A percentile compares a stretch with the other conserved stretches of the same genome.
Evolutionary conservation across 2,113 vertebrate genomes (phyloP).

Genomic region (Rhegmatorhina hoffmannsi): DNA sequence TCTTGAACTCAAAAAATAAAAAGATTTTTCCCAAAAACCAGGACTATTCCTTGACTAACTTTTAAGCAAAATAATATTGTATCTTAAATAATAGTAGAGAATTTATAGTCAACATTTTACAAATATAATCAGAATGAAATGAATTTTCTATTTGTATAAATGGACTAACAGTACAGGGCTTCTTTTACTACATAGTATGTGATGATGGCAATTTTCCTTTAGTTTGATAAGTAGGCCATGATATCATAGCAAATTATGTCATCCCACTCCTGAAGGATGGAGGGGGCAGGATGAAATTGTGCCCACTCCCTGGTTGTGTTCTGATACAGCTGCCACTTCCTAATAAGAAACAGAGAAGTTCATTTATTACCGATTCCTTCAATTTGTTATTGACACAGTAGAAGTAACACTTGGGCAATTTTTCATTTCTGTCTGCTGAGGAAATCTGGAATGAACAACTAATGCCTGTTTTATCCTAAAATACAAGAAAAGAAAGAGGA

Average conservation of each 20-base stretch:
- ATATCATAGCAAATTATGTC: not conserved
- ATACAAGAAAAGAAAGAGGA: not conserved
- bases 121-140: not conserved
- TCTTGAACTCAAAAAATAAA: not conserved
- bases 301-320: not conserved
- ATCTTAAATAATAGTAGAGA: not conserved
- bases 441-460: not conserved
- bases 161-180: not conserved
- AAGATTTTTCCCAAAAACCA: not conserved
- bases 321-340: not conserved
- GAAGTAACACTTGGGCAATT: not conserved
- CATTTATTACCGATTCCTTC: not conserved
- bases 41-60: not conserved
- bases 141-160: not conserved
- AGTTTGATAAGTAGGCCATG: not conserved
- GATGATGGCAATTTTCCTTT: not conserved
- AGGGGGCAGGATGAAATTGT: not conserved
- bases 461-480: not conserved
- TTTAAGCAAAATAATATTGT: not conserved
- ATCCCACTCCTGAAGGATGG: not conserved
- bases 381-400: not conserved
- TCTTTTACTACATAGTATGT: not conserved
- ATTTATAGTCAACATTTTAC: not conserved
- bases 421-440: not conserved
- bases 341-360: not conserved